Evolutionary conservation across 1,140 invertebrate species (phyloP).

Genomic region (Drosophila persimilis): DNA sequence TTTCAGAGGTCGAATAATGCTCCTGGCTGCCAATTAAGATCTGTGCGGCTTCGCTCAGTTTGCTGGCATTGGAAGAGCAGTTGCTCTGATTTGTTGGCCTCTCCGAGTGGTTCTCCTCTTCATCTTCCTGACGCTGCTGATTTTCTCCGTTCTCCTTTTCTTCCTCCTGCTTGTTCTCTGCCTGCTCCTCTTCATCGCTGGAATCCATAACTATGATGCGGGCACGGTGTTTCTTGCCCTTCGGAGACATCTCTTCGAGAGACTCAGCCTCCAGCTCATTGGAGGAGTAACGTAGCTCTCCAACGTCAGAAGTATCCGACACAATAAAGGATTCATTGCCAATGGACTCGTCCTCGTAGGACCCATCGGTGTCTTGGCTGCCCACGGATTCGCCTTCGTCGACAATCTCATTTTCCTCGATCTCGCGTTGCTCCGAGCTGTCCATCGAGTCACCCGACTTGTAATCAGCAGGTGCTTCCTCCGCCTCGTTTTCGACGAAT

Average conservation of each 20-base stretch:
- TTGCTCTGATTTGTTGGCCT: constrained; percentile 19
- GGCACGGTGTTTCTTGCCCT: constrained; percentile 20
- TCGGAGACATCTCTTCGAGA: not conserved
- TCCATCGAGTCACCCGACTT: constrained; percentile 75
- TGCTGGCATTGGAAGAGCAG: constrained; percentile 36
- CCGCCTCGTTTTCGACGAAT: constrained; percentile 58
- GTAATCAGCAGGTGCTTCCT: constrained; percentile 46
- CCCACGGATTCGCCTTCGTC: constrained; percentile 71
- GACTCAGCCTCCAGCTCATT: constrained; percentile 3
- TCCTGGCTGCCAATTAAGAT: constrained; percentile 15
- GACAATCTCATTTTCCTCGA: constrained; percentile 61
- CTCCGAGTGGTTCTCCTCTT: not conserved
- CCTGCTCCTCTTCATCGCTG: constrained; percentile 35
- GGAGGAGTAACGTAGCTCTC: constrained; percentile 47
- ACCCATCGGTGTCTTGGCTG: constrained; percentile 64
- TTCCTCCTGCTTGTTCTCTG: not conserved
- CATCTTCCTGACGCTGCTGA: no score
- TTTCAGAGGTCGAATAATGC: constrained; percentile 13
- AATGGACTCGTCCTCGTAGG: constrained; percentile 19
- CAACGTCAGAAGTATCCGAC: constrained; percentile 42
- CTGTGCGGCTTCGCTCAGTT: constrained; percentile 50
- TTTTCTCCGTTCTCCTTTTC: not conserved
- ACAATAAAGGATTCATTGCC: constrained; percentile 69
- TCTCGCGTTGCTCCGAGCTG: constrained; percentile 49
- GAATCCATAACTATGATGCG: constrained; percentile 48